Evolutionary conservation across 1,140 invertebrate species (phyloP), one percentile per base, ranked within the genome.

Genomic region (Adoxophyes honmai): DNA sequence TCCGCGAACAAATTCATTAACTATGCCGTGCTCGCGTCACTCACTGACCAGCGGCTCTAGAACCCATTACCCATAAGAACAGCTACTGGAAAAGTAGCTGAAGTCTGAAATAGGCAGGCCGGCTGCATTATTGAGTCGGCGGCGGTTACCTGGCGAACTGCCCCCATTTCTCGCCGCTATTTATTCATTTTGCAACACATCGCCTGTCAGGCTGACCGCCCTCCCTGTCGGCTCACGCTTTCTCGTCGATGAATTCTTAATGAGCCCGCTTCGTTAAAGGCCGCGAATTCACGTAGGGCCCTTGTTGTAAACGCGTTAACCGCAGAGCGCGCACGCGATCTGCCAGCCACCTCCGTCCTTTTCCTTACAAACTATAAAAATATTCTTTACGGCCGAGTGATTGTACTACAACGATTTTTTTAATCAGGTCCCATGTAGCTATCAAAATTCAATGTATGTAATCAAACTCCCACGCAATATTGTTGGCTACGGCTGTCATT

Each of bases 101-200:
- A 38, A 52, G 52, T 28, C 16, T 42, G 42, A 66, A 75, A 66
- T 63, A 48, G 52, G 42, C 42, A 54, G 60, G 60, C 61, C 54
- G 51, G 55, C 52, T 87, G 78, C 68, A 86, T 87, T 82, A 87
- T 86, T 87, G 53, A 87, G 66, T 60, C 60, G 64, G 36, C 52
- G 73, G 74, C 74, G 71, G 75, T 80, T 85, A 83, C 69, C 73
- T 75, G 71, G 70, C 77, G 78, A 85, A 84, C 81, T 86, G 82
- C 81, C 83, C 82, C 74, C 84, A 84, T 88, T 88, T 84, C 79
- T 81, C 79, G 79, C 82, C 80, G 81, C 73, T 79, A 86, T 86
- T 86, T 88, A 88, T 86, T 81, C 81, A 88, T 86, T 88, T 88
- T 69, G 86, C 86, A 86, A 88, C 82, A 86, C 82, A 82, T 81